These are phyloP conservation scores for Philereme transversata DNA, from an alignment of 2,888 invertebrate genomes.

Conservation along the genomic window DNA sequence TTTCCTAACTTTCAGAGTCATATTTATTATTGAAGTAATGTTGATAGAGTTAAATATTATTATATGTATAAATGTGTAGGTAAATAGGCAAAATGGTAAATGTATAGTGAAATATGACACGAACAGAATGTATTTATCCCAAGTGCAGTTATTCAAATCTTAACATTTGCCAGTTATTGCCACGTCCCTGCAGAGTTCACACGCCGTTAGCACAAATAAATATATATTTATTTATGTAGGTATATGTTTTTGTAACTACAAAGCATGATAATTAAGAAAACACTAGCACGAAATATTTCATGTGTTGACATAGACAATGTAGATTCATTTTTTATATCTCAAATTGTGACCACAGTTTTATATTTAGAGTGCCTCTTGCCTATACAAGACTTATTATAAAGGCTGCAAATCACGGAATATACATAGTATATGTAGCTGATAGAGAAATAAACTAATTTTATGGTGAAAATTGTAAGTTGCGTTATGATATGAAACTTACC, in stretches of 20 bases:
- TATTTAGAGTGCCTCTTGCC: slow-evolving; percentile 87
- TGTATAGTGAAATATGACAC: slow-evolving; percentile 68
- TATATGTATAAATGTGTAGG: slow-evolving; percentile 86
- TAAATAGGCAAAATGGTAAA: slow-evolving; percentile 72
- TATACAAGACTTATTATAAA: slow-evolving; percentile 84
- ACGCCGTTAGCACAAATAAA: slow-evolving; percentile 79
- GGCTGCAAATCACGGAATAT: slow-evolving; percentile 84
- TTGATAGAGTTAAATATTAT: slow-evolving; percentile 83
- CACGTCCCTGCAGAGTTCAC: slow-evolving; percentile 75
- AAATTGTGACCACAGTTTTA: slow-evolving; percentile 85
- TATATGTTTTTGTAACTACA: slow-evolving; percentile 62
- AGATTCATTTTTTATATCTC: slow-evolving; percentile 79
- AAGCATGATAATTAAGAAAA: slow-evolving; percentile 70
- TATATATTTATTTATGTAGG: slow-evolving; percentile 55
- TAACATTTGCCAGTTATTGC: slow-evolving; percentile 78
- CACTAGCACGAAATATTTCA: slow-evolving; percentile 76
- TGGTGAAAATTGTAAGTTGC: slow-evolving; percentile 85
- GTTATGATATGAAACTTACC: slow-evolving; percentile 82
- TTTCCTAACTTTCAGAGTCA: slow-evolving; percentile 85
- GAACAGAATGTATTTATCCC: slow-evolving; percentile 68
- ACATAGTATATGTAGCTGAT: slow-evolving; percentile 81
- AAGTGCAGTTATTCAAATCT: slow-evolving; percentile 85
- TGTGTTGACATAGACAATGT: slow-evolving; percentile 72
- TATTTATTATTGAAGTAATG: slow-evolving; percentile 82
- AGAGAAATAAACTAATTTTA: slow-evolving; percentile 76